Conservation (phyloP, 2,888 invertebrate genomes). For the Nemotelus nigrinus region DNA sequence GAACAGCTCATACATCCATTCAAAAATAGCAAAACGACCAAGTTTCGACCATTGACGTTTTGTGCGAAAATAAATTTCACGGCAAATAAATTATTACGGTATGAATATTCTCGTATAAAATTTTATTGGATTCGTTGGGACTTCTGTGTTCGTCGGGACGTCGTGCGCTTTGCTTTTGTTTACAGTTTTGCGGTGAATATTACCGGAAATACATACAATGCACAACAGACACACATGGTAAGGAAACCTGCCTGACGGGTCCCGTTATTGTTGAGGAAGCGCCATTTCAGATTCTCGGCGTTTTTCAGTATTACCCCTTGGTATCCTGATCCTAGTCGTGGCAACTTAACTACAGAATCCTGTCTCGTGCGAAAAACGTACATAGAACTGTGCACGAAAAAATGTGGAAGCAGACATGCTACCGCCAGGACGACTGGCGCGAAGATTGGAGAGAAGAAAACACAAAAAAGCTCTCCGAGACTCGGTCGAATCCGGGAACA, state of each 20-base stretch:
- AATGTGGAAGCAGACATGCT: not conserved
- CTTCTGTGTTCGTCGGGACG: too few species aligned
- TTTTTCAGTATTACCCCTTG: too few species aligned
- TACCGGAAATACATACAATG: constrained; percentile 45
- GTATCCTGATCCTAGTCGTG: too few species aligned
- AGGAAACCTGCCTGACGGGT: not conserved
- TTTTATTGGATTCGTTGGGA: constrained; percentile 49
- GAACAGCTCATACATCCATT: not conserved
- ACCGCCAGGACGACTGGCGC: not conserved
- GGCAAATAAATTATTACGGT: constrained; percentile 51
- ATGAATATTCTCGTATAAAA: constrained; percentile 50
- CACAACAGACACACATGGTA: not conserved
- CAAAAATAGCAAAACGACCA: not conserved
- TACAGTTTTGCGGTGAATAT: constrained; percentile 51
- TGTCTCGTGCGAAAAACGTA: not conserved
- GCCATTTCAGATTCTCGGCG: constrained; percentile 8
- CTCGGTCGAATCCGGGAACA: not conserved
- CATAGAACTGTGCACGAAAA: not conserved
- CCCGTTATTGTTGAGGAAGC: not conserved
- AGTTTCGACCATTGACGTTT: not conserved
- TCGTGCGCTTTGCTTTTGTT: constrained; percentile 42
- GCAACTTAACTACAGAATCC: not conserved
- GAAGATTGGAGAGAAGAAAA: too few species aligned
- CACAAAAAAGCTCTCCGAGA: too few species aligned
- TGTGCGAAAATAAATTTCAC: constrained; percentile 49